These are phyloP conservation scores for Sarotherodon lohbergeri DNA, from an alignment of 2,113 vertebrate genomes.

Conservation along the genomic window DNA sequence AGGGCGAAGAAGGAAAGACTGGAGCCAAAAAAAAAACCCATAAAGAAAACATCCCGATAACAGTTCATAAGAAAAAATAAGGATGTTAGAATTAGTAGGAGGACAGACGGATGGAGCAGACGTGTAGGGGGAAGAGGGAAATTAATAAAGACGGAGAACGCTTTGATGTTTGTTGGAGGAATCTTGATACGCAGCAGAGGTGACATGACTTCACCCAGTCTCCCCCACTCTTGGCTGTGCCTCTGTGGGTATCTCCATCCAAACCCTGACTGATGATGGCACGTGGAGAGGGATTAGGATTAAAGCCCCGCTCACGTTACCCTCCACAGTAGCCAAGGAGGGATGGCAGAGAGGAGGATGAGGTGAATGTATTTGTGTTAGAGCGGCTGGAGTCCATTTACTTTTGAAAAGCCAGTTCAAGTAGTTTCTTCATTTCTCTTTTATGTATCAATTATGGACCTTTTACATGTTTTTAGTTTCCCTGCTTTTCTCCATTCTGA, in stretches of 20 bases:
- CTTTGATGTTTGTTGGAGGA: slow-evolving; percentile 9
- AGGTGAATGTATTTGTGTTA: neutral
- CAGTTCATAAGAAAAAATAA: neutral
- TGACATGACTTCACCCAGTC: neutral
- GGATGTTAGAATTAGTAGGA: neutral
- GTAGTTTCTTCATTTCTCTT: neutral
- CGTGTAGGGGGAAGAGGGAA: neutral
- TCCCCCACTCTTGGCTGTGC: slow-evolving; percentile 14
- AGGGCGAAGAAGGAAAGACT: neutral
- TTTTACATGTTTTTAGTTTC: neutral
- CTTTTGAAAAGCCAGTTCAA: neutral
- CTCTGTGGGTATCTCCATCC: slow-evolving; percentile 1
- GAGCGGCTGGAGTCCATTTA: neutral
- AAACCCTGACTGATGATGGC: slow-evolving; percentile 36
- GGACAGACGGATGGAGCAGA: neutral
- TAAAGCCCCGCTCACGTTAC: slow-evolving; percentile 49
- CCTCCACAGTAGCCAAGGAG: slow-evolving; percentile 6
- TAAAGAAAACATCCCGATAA: accelerated
- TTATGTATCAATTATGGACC: neutral
- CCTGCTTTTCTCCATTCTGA: neutral
- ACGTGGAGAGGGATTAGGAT: slow-evolving; percentile 63
- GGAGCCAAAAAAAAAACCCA: neutral
- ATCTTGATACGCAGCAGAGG: slow-evolving; percentile 12
- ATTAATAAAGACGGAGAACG: neutral
- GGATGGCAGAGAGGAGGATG: neutral